Percentiles rank a stretch among this genome's conserved stretches.
phyloP scores from a whole-genome alignment of 2,113 vertebrate genomes.

The Pristiophorus japonicus region DNA sequence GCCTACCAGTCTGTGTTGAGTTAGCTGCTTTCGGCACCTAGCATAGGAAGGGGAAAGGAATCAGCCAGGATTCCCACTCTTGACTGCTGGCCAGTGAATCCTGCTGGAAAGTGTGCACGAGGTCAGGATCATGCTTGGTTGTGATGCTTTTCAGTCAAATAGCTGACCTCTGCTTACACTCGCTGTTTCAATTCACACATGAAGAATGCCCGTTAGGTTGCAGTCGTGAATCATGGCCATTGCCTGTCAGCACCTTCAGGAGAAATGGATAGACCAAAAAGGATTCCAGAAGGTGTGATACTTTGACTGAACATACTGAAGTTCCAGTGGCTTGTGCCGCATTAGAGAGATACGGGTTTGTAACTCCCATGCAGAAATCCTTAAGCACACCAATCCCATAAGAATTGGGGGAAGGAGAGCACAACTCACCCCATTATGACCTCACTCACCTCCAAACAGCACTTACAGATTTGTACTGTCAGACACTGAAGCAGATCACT shows the following conservation, averaged over 20 bases:
- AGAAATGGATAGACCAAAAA: not conserved
- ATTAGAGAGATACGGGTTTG: no score
- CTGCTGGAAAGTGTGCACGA: not conserved
- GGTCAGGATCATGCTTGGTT: no score
- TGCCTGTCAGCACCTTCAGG: not conserved
- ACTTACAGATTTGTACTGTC: not conserved
- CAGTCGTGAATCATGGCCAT: not conserved
- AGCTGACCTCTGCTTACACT: not conserved
- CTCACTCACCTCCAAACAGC: not conserved
- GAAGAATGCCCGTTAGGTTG: not conserved
- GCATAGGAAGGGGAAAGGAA: not conserved
- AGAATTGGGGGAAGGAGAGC: not conserved
- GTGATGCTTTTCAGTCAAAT: not conserved
- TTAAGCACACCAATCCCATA: not conserved
- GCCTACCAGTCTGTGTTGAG: not conserved
- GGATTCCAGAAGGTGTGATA: not conserved
- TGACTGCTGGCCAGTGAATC: not conserved
- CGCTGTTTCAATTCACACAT: not conserved
- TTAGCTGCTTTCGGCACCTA: not conserved
- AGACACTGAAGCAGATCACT: not conserved
- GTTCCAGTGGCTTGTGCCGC: not conserved
- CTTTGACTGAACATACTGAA: not conserved
- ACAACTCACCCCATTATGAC: not conserved
- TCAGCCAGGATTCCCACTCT: not conserved
- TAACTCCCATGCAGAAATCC: not conserved